Percentiles rank a stretch among this genome's conserved stretches.
Conservation (phyloP, 2,888 invertebrate species). For the Metopia argyrocephala region DNA sequence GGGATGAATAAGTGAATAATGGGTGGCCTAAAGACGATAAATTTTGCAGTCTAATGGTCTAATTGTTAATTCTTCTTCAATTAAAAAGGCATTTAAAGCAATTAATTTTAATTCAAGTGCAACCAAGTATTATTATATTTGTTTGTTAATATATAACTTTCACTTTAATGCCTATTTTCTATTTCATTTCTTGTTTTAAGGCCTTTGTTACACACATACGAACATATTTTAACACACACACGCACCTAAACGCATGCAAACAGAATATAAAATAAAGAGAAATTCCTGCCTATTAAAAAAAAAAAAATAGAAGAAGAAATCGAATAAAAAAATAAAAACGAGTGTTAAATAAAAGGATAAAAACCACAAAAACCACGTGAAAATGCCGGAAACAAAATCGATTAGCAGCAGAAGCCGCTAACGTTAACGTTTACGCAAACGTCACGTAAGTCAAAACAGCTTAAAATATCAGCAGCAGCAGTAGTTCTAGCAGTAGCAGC, state of each 20-base stretch:
- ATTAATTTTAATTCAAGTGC: slow-evolving; percentile 16
- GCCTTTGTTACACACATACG: not conserved
- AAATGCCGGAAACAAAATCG: slow-evolving; percentile 78
- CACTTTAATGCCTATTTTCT: slow-evolving; percentile 30
- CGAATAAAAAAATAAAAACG: not conserved
- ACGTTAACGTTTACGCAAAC: not conserved
- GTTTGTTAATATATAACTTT: not conserved
- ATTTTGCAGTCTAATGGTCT: slow-evolving; percentile 10
- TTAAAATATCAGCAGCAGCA: too few species aligned
- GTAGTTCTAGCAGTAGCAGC: too few species aligned
- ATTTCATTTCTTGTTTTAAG: not conserved
- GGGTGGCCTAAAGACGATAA: too few species aligned
- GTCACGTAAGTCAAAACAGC: not conserved
- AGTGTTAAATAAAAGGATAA: slow-evolving; percentile 31
- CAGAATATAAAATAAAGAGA: not conserved
- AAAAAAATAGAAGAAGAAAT: slow-evolving; percentile 21
- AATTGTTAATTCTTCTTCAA: not conserved
- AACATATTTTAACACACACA: not conserved
- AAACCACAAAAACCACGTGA: slow-evolving; percentile 72
- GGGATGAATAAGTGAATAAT: not conserved
- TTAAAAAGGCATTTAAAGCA: slow-evolving; percentile 26
- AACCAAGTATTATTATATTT: slow-evolving; percentile 13
- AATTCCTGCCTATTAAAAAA: not conserved
- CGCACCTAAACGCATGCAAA: not conserved
- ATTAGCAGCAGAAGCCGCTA: slow-evolving; percentile 66